A percentile compares a stretch with the other conserved stretches of the same genome.
Evolutionary conservation across 37 sponge, comb jelly and placozoan species (phyloP).

Genomic region (Diacarnus erythraeanus): DNA sequence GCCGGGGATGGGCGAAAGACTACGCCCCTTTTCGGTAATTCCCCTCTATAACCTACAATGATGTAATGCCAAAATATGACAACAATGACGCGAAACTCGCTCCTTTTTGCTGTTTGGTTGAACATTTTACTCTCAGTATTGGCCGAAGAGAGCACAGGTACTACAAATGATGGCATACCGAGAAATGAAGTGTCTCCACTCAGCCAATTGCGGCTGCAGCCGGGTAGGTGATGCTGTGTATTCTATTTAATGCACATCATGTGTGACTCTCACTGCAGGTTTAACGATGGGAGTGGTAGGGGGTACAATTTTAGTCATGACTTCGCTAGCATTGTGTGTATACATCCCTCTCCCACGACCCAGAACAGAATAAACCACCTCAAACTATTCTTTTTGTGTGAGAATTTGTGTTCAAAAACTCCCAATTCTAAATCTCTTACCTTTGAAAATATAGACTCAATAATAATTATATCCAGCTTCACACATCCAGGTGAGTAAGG

Average conservation of each 20-base stretch:
- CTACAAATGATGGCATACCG: neutral
- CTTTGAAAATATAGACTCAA: neutral
- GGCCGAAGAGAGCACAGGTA: neutral
- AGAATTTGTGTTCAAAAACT: neutral
- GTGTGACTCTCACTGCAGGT: constrained; percentile 5
- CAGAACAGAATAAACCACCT: neutral
- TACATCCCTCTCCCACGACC: constrained; percentile 39
- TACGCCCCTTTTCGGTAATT: too few species aligned
- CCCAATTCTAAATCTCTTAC: too few species aligned
- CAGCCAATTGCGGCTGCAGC: neutral
- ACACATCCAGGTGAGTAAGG: too few species aligned
- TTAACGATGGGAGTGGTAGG: constrained; percentile 28
- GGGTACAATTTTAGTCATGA: constrained; percentile 20
- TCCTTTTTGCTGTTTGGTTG: neutral
- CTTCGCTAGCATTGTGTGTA: constrained; percentile 16
- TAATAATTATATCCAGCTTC: neutral
- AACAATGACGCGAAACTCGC: neutral
- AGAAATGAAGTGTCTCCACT: neutral
- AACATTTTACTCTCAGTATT: neutral
- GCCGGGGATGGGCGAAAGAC: too few species aligned
- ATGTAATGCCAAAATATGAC: neutral
- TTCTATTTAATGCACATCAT: constrained; percentile 6
- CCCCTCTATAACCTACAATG: too few species aligned
- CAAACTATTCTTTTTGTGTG: neutral
- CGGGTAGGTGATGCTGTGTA: neutral